A percentile compares a stretch with the other conserved stretches of the same genome.
Evolutionary conservation across 2,888 invertebrate genomes (phyloP).

Genomic region (Halictus quadricinctus): DNA sequence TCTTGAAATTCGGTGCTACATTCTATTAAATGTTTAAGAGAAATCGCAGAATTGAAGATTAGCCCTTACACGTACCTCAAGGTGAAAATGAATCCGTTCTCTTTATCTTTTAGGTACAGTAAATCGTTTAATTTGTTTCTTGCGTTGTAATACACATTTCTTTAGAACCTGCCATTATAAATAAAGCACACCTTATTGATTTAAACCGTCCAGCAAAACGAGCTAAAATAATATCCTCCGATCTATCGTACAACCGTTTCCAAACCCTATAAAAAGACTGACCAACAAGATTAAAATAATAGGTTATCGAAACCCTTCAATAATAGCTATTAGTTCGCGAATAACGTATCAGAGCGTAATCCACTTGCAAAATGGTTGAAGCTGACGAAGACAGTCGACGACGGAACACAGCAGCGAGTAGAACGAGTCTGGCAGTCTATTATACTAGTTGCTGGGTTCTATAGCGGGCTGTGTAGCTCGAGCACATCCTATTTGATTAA

Average conservation of each 20-base stretch:
- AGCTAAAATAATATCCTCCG: background rate
- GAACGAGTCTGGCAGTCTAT: background rate
- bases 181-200: background rate
- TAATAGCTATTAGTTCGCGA: background rate
- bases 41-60: no score
- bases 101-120: no score
- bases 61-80: no score
- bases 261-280: background rate
- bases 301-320: background rate
- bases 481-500: slow-evolving; percentile 19
- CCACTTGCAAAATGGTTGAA: background rate
- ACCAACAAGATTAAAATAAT: background rate
- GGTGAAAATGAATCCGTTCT: no score
- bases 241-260: background rate
- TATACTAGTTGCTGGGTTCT: background rate
- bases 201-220: background rate
- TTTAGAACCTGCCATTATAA: background rate
- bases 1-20: no score
- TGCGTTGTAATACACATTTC: background rate
- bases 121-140: no score
- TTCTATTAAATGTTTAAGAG: no score
- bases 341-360: background rate
- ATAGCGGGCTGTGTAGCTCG: background rate
- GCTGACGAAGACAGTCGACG: background rate
- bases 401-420: background rate